A percentile compares a stretch with the other conserved stretches of the same genome.
Conservation (phyloP, 2,797 vertebrate genomes). For the Babyrousa celebensis region DNA sequence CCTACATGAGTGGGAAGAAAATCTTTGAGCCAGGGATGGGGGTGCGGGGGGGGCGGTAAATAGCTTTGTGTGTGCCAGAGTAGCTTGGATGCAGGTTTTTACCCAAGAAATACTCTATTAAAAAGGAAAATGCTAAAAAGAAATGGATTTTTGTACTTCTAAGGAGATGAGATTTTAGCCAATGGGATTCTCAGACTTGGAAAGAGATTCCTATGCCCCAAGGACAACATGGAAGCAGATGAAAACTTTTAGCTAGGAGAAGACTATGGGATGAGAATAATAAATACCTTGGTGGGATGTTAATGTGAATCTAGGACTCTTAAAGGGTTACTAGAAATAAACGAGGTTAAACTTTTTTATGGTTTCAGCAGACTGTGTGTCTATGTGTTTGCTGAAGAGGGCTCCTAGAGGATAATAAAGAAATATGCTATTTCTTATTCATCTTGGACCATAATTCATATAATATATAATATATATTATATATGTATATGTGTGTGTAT, state of each 20-base stretch:
- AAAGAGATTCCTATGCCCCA: background rate
- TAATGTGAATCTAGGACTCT: background rate
- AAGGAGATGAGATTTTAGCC: background rate
- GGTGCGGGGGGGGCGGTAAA: background rate
- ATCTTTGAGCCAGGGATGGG: background rate
- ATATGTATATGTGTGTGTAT: too few relatives aligned
- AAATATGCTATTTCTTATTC: background rate
- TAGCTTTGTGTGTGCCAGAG: background rate
- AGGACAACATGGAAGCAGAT: background rate
- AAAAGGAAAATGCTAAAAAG: background rate
- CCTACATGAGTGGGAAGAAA: background rate
- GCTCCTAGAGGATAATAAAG: background rate
- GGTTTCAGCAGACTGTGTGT: background rate
- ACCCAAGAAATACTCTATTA: background rate
- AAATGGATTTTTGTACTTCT: background rate
- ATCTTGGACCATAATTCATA: slow-evolving; percentile 3
- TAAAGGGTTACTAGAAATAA: background rate
- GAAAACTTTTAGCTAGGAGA: background rate
- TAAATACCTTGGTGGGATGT: background rate
- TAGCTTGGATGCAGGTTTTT: background rate
- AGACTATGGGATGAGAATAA: background rate
- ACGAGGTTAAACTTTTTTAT: background rate
- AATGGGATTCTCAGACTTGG: background rate
- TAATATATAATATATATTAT: background rate
- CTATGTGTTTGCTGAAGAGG: background rate